A percentile compares a stretch with the other conserved stretches of the same genome.
Conservation (phyloP, 1,140 invertebrate species). For the roundworm (Caenorhabditis elegans) region WBcel235 BX284603.4:9619001-9619500, state of each 20-base stretch:
- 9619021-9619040: too few species aligned
- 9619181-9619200: not conserved
- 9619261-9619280: not conserved
- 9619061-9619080: not conserved
- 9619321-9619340: not conserved
- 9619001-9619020: too few species aligned
- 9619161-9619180: not conserved
- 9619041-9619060: not conserved
- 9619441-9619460: not conserved
- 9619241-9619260: not conserved
- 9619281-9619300: not conserved
- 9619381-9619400: slow-evolving; percentile 12
- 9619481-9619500: not conserved
- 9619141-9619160: not conserved
- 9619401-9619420: slow-evolving; percentile 22
- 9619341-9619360: not conserved
- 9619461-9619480: slow-evolving; percentile 26
- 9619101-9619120: not conserved
- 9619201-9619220: not conserved
- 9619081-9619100: not conserved
- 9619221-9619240: not conserved
- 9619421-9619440: slow-evolving; percentile 25
- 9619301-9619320: not conserved
- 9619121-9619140: slow-evolving; percentile 8
- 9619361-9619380: not conserved